phyloP scores from a whole-genome alignment of 2,113 vertebrate species.

The Gymnogyps californianus region DNA sequence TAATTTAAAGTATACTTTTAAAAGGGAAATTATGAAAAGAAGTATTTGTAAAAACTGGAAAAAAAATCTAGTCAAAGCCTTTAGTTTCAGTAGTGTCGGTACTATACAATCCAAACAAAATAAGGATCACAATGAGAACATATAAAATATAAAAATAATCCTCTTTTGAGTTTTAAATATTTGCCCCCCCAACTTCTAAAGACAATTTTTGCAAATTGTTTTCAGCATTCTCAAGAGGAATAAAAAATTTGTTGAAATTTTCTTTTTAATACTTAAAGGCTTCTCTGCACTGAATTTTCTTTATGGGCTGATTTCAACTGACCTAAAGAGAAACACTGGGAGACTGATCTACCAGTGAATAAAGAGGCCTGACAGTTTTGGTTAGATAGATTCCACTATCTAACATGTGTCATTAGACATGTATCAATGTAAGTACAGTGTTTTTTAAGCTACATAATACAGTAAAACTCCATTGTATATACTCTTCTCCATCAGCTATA shows the following conservation, averaged over 20 bases:
- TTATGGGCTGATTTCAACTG: background rate
- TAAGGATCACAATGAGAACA: background rate
- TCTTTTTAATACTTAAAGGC: background rate
- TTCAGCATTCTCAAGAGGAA: background rate
- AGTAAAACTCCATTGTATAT: background rate
- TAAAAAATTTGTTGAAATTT: background rate
- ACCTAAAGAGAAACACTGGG: background rate
- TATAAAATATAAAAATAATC: background rate
- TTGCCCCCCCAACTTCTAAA: background rate
- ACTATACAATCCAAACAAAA: background rate
- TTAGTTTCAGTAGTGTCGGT: background rate
- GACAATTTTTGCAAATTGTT: background rate
- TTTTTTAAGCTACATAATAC: background rate
- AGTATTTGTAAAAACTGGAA: background rate
- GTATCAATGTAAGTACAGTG: background rate
- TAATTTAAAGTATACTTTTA: background rate
- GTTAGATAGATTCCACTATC: background rate
- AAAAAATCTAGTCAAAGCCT: background rate
- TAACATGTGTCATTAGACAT: background rate
- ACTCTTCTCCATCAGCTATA: background rate
- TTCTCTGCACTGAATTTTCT: background rate
- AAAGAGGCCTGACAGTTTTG: background rate
- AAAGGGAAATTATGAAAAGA: background rate
- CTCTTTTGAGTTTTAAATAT: background rate
- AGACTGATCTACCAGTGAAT: background rate